Percentiles rank a stretch among this genome's conserved stretches.
Conservation (phyloP, 2,888 invertebrate genomes). For the Lampropteryx suffumata region DNA sequence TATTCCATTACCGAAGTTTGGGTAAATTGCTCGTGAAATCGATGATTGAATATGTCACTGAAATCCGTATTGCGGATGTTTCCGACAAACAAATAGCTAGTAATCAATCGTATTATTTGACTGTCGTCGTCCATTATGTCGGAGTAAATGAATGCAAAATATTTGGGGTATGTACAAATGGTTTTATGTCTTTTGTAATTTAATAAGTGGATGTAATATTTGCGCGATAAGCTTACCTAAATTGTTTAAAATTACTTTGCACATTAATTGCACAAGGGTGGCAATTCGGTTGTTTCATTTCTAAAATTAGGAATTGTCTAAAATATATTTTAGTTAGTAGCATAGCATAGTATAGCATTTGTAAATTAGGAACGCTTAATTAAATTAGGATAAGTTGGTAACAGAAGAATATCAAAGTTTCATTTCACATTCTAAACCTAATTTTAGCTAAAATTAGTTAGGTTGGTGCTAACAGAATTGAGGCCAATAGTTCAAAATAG, state of each 20-base stretch:
- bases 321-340: too few relatives aligned
- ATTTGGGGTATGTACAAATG: slow-evolving; percentile 33
- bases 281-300: too few relatives aligned
- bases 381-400: too few relatives aligned
- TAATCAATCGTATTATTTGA: slow-evolving; percentile 65
- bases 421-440: too few relatives aligned
- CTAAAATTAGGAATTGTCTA: too few relatives aligned
- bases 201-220: slow-evolving; percentile 13
- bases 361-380: too few relatives aligned
- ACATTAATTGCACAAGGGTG: too few relatives aligned
- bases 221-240: not conserved
- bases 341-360: too few relatives aligned
- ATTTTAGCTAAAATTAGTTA: too few relatives aligned
- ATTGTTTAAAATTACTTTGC: not conserved
- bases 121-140: slow-evolving; percentile 40
- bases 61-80: slow-evolving; percentile 56
- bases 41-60: slow-evolving; percentile 62
- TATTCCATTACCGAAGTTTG: slow-evolving; percentile 41
- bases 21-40: slow-evolving; percentile 59
- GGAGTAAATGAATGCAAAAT: slow-evolving; percentile 45
- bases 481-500: too few relatives aligned
- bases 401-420: too few relatives aligned
- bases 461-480: too few relatives aligned
- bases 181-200: slow-evolving; percentile 25
- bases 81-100: slow-evolving; percentile 57